Evolutionary conservation across 2,113 vertebrate species (phyloP).

Genomic region (Oreochromis aureus): DNA sequence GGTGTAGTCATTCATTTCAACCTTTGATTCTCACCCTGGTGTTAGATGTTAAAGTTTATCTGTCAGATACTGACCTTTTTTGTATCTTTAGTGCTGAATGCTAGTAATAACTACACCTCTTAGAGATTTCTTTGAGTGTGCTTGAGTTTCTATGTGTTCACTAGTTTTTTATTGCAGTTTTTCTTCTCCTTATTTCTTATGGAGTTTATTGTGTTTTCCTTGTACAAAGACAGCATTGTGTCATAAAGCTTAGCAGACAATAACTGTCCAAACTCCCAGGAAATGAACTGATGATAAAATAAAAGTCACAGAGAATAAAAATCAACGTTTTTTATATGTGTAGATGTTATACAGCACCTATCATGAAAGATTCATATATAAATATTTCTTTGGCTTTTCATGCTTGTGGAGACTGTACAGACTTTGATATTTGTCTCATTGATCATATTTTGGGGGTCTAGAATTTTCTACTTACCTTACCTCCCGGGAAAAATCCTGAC

Average conservation of each 20-base stretch:
- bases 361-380: background rate
- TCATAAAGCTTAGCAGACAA: background rate
- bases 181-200: background rate
- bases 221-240: background rate
- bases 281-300: background rate
- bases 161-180: background rate
- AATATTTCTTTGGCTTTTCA: background rate
- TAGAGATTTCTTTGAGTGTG: background rate
- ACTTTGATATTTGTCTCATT: background rate
- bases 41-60: rapidly evolving
- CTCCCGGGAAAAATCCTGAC: background rate
- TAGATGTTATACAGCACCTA: background rate
- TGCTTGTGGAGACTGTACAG: background rate
- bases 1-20: background rate
- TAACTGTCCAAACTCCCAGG: background rate
- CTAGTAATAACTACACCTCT: rapidly evolving
- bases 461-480: background rate
- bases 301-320: background rate
- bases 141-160: background rate
- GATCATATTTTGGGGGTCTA: background rate
- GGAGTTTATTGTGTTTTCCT: background rate
- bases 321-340: background rate
- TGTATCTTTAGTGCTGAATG: background rate
- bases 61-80: background rate
- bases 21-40: background rate